Evolutionary conservation across 64 coral and sea anemone species (phyloP), one percentile per base, ranked within the genome.

Genomic region (Stichodactyla mertensii): DNA sequence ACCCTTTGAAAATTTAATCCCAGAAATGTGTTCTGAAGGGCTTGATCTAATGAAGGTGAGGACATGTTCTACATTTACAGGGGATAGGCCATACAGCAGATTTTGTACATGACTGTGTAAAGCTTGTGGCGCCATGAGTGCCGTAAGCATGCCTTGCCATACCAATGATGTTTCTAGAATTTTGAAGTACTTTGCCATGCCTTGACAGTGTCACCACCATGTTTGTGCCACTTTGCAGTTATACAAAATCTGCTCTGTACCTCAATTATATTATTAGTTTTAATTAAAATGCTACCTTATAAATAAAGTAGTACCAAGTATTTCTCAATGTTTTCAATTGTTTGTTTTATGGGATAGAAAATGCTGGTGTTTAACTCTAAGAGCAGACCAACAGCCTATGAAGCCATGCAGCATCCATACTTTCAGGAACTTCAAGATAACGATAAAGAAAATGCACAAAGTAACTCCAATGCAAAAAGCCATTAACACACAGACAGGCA

Each of bases 1-100:
- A 55, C 88, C 92, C 16, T 60, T 99, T 22, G 77, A 89, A 55
- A 85, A 86, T 56, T 61, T 91, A 52, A 79, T 99, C 55, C 88
- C 83, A 82, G 97, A 99, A 82, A 90, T 95, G 90, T 92, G 93
- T 85, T 20, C 77, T 80, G 93, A 92, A 86, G 97, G 97, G 88
- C 84, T 86, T 31, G 57, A 86, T 16, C 89, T 99, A 84, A 85
- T 99, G 10, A 87, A 99, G 93, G 97, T 99, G 52, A 77, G n/a
- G 45, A 54, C 36, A 2, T 45, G 36, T 45, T 45, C 36, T 45
- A n/a, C 7, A 20, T 66, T 58, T 13, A 2, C 57, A 58, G 57
- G 57, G 57, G 36, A 45, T 45, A 45, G 36, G 1, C 36, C 36
- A 45, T 45, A 45, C 36, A 45, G 36, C 36, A 45, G 36, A 4